A percentile compares a stretch with the other conserved stretches of the same genome.
Evolutionary conservation across 2,888 invertebrate genomes (phyloP).

Genomic region (Andricus quercusramuli): DNA sequence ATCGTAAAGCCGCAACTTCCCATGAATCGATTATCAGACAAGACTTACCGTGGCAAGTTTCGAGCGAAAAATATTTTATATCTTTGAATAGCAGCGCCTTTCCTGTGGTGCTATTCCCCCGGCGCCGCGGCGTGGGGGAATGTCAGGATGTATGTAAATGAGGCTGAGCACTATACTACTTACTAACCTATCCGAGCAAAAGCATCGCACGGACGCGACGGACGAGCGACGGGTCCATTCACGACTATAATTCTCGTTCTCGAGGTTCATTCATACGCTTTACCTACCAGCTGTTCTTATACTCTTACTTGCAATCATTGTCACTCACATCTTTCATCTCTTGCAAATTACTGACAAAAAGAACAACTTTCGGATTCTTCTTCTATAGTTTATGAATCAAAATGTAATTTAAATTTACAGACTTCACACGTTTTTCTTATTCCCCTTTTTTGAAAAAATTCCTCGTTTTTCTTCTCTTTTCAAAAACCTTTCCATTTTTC

Average conservation of each 20-base stretch:
- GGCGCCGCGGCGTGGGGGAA: neutral
- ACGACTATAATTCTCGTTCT: conserved; percentile 57
- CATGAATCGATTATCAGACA: conserved; percentile 19
- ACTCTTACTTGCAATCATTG: conserved; percentile 51
- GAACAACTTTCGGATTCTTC: neutral
- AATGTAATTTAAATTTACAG: too few relatives aligned
- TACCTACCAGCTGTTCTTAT: conserved; percentile 45
- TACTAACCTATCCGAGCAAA: conserved; percentile 44
- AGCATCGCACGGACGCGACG: conserved; percentile 42
- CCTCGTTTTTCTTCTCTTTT: too few relatives aligned
- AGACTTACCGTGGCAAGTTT: conserved; percentile 7
- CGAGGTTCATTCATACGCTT: conserved; percentile 57
- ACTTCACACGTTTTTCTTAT: too few relatives aligned
- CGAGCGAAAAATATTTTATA: conserved; percentile 31
- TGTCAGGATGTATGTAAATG: conserved; percentile 35
- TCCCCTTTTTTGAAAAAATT: too few relatives aligned
- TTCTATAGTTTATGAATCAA: too few relatives aligned
- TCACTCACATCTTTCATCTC: conserved; percentile 28
- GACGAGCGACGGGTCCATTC: conserved; percentile 59
- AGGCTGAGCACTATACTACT: conserved; percentile 26
- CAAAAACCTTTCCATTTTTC: too few relatives aligned
- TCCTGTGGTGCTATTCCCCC: conserved; percentile 3
- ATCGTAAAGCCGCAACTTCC: neutral
- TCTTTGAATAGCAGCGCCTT: neutral
- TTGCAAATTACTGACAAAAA: conserved; percentile 7